Evolutionary conservation across 2,113 vertebrate species (phyloP), one percentile per base, ranked within the genome.

Genomic region (Synodontis membranacea): DNA sequence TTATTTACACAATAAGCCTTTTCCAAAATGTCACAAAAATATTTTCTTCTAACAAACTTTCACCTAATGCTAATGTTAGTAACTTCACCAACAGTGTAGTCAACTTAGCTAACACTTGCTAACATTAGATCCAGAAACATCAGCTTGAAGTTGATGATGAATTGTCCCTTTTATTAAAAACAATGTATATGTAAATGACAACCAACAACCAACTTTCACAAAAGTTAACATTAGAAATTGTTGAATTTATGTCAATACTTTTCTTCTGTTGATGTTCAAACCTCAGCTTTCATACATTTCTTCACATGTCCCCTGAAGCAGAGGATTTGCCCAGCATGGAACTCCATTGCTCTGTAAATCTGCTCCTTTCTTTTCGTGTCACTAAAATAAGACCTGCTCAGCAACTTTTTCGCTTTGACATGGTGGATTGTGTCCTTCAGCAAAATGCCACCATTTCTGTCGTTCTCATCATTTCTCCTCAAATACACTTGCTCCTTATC

Each of bases 351-450:
- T 31, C 75, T 11, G 14, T 79, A 79, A 79, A 79, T 79, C 75
- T 50, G 42, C n/a, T 68, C 10, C 44, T 70, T 66, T 83, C 44
- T 83, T 48, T 50, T 31, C 5, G 28, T 52, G 44, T 70, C 54
- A 54, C 70, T 76, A 9, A 64, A 52, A 76, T 76, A 85, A 25
- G 46, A 48, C 31, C 5, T 79, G 42, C 84, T 60, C 42, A 52
- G 44, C 44, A 60, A 64, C 44, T 80, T 42, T 48, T 37, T 15
- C 31, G 9, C 84, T 84, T 60, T 75, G 83, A 75, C 72, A 48
- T 62, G 72, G 28, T 76, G 72, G 84, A 76, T 62, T 56, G 56
- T 85, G 74, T 85, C 84, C 68, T 85, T 85, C 75, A 79, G 84
- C 44, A 8, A 58, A 79, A 66, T 31, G 31, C 12, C 44, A 9